Percentiles rank a stretch among this genome's conserved stretches.
Evolutionary conservation across 1,140 invertebrate species (phyloP).

Genomic region (Aethina tumida): DNA sequence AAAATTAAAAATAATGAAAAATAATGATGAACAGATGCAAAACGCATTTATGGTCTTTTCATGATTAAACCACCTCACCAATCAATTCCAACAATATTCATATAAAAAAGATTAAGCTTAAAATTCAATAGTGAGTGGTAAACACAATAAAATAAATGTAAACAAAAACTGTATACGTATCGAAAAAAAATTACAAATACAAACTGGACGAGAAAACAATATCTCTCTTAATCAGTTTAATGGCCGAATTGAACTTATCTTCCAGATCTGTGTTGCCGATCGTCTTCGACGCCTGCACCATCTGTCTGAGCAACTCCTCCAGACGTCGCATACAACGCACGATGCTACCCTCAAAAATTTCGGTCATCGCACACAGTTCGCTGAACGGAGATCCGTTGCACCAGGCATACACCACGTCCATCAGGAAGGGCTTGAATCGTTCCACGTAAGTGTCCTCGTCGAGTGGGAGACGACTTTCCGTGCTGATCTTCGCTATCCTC

Average conservation of each 20-base stretch:
- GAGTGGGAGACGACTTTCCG: slow-evolving; percentile 81
- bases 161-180: not conserved
- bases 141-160: slow-evolving; percentile 8
- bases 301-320: slow-evolving; percentile 91
- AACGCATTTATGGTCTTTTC: too few relatives aligned
- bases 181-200: slow-evolving; percentile 64
- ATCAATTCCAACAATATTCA: too few relatives aligned
- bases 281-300: slow-evolving; percentile 92
- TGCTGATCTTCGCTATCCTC: slow-evolving; percentile 83
- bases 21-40: too few relatives aligned
- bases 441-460: slow-evolving; percentile 89
- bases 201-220: slow-evolving; percentile 98
- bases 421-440: slow-evolving; percentile 87
- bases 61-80: too few relatives aligned
- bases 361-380: slow-evolving; percentile 93
- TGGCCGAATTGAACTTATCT: slow-evolving; percentile 91
- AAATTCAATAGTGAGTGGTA: too few relatives aligned
- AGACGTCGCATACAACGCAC: slow-evolving; percentile 94
- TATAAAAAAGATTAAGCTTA: too few relatives aligned
- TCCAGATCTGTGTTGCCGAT: slow-evolving; percentile 95
- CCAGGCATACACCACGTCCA: slow-evolving; percentile 98
- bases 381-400: slow-evolving; percentile 88
- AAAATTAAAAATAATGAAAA: too few relatives aligned
- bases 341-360: slow-evolving; percentile 98
- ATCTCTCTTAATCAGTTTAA: slow-evolving; percentile 89